Evolutionary conservation across 2,797 vertebrate species (phyloP).

Genomic region (Chelonia mydas): DNA sequence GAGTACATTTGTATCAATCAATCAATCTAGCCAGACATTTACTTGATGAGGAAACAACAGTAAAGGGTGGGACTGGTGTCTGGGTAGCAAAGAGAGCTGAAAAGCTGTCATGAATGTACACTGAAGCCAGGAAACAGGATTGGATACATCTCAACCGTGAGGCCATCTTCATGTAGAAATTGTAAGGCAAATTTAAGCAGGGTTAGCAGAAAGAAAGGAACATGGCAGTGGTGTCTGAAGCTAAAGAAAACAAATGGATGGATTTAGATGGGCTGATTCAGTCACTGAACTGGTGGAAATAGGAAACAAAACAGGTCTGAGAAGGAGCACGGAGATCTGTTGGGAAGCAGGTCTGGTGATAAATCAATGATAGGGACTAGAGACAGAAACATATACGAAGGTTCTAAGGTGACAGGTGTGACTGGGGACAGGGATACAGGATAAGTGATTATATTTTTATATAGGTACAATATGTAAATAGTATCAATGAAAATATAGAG

Average conservation of each 20-base stretch:
- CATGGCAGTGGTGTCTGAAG: neutral
- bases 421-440: neutral
- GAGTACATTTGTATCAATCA: neutral
- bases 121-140: neutral
- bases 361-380: neutral
- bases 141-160: neutral
- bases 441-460: neutral
- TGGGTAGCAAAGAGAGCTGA: neutral
- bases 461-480: neutral
- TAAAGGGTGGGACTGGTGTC: neutral
- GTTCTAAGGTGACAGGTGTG: neutral
- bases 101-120: neutral
- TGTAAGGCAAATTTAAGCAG: neutral
- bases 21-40: neutral
- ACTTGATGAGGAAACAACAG: neutral
- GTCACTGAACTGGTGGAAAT: neutral
- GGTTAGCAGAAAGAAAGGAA: neutral
- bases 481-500: neutral
- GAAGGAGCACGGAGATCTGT: neutral
- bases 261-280: neutral
- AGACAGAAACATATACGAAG: neutral
- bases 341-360: neutral
- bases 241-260: neutral
- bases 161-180: rapidly evolving
- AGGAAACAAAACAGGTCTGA: neutral